Base-by-base conservation (phyloP, 2,888 invertebrate species). In the Leucophenga maculata region DNA sequence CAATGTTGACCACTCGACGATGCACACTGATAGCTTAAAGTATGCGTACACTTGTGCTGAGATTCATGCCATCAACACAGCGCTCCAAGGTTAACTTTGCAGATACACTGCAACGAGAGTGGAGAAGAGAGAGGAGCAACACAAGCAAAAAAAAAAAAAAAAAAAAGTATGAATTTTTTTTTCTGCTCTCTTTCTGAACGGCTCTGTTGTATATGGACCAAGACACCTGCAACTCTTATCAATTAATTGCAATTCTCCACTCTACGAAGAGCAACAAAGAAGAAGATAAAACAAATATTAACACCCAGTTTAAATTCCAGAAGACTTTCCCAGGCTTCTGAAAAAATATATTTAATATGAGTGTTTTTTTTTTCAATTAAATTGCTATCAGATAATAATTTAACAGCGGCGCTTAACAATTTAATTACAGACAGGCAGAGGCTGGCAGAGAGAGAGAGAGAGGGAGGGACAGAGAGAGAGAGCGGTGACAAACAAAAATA, bases 161-260 rank as follows among this genome's bases (percentile, higher is more conserved):
- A n/a, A n/a, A n/a, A n/a, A n/a, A n/a, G n/a, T n/a, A n/a, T n/a
- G n/a, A n/a, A n/a, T n/a, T n/a, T n/a, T n/a, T n/a, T n/a, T n/a
- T n/a, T n/a, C n/a, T n/a, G n/a, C n/a, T n/a, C n/a, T n/a, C n/a
- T n/a, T n/a, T n/a, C n/a, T n/a, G n/a, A n/a, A n/a, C n/a, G n/a
- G n/a, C n/a, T n/a, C n/a, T n/a, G n/a, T n/a, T 32, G 32, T 6
- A 78, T 78, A 71, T 62, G 55, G 26, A 54, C 39, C 22, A 48
- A 46, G 62, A 65, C 65, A 54, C 54, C 67, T 67, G 62, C 20
- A 22, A n/a, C n/a, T 78, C 76, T 83, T 79, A 79, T 79, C 83
- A 79, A 77, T 79, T 83, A 79, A 79, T 79, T 79, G 80, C 78
- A 73, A 81, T 71, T 74, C n/a, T 50, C 1, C 50, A 1, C 6